Conservation (phyloP, 2,113 vertebrate species). For the Macquaria ambigua region DNA sequence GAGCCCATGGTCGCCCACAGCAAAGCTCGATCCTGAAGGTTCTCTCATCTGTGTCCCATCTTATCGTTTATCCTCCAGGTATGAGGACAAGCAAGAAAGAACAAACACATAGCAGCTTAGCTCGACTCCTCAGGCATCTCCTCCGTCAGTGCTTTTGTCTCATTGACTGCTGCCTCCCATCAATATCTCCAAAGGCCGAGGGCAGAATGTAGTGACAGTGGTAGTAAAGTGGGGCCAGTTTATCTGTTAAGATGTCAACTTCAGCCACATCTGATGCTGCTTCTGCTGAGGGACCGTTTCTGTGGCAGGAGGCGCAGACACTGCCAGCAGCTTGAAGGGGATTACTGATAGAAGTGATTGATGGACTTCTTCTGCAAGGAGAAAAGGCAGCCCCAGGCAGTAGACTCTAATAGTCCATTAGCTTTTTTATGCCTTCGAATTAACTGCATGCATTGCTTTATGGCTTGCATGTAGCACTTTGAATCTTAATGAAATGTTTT, state of each 20-base stretch:
- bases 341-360: conserved; percentile 78
- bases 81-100: conserved; percentile 42
- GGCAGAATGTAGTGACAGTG: conserved; percentile 70
- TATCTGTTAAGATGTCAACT: conserved; percentile 75
- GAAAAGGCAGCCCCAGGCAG: conserved; percentile 68
- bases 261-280: conserved; percentile 52
- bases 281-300: conserved; percentile 35
- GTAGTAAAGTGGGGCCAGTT: conserved; percentile 60
- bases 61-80: conserved; percentile 61
- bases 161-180: conserved; percentile 60
- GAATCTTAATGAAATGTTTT: conserved; percentile 78
- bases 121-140: conserved; percentile 43
- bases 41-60: conserved; percentile 53
- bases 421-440: conserved; percentile 76
- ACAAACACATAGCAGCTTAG: conserved; percentile 41
- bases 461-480: conserved; percentile 54
- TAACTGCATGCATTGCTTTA: conserved; percentile 77
- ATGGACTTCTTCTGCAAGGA: conserved; percentile 67
- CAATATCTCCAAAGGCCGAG: conserved; percentile 67
- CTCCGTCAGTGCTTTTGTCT: conserved; percentile 63
- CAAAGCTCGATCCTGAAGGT: conserved; percentile 13
- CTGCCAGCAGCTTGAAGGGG: conserved; percentile 60
- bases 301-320: conserved; percentile 56
- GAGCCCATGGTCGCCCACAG: conserved; percentile 30
- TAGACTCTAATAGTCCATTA: conserved; percentile 78